Evolutionary conservation across 1,140 invertebrate species (phyloP), one percentile per base, ranked within the genome.

Genomic region (Zeugodacus cucurbitae): DNA sequence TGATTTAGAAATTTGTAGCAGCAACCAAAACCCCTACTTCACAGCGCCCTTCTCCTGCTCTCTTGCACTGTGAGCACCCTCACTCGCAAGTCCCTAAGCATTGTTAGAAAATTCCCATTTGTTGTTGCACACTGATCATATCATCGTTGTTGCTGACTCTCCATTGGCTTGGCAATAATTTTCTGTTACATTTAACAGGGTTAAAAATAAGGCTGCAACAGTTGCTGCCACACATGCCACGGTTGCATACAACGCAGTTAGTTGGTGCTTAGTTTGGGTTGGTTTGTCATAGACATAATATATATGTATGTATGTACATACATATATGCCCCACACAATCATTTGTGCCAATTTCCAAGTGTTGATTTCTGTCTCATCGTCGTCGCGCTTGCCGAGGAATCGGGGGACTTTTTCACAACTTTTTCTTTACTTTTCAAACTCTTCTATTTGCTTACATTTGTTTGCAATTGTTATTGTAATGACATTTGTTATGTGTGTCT

Each of bases 1-100:
- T 82, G 74, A 48, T 82, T 82, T 82, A 48, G 41, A 82, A 44
- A 82, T 82, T 82, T 82, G 74, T 54, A 48, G 8, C 41, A 82
- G 74, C 29, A 17, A 32, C 2, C 64, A 29, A 20, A 17, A 67
- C 64, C 11, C 3, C 26, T 67, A 29, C 17, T 11, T 26, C 64
- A 20, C 29, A 14, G 0, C 26, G 0, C 1, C 64, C n/a, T n/a
- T 62, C 32, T 32, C 62, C n/a, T 26, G 10, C 62, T 64, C 62
- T 29, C 62, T 22, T 20, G 5, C 58, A 7, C 48, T 3, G 4
- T 17, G 22, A 32, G 14, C 26, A 22, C 58, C 58, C 58, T 62
- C 58, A 11, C 58, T 62, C 58, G 3, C 17, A 48, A 48, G 5
- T 1, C n/a, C 22, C 8, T 26, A 48, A 10, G 74, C 74, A 82